phyloP scores from a whole-genome alignment of 1,140 invertebrate species.

The Heterodera carotae region DNA sequence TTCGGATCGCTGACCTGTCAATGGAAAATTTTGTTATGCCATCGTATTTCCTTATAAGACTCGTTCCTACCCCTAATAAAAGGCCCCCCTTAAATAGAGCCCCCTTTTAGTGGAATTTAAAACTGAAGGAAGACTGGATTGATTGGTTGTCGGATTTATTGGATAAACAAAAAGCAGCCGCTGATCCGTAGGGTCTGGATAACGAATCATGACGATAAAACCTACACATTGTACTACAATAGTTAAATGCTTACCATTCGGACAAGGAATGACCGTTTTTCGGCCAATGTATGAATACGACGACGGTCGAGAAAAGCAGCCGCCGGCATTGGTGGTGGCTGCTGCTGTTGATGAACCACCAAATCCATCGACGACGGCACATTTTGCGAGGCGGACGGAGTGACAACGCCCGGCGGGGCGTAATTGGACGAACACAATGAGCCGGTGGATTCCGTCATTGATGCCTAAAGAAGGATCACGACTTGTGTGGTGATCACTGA shows the following conservation, averaged over 20 bases:
- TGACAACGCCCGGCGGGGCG: too few species aligned
- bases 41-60: too few species aligned
- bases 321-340: background rate
- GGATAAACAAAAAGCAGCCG: too few species aligned
- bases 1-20: constrained; percentile 57
- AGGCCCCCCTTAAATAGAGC: too few species aligned
- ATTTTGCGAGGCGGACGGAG: background rate
- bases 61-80: too few species aligned
- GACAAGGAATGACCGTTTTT: constrained; percentile 63
- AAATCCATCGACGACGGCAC: background rate
- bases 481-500: too few species aligned
- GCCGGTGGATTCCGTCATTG: constrained; percentile 20
- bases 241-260: constrained; percentile 63
- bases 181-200: too few species aligned
- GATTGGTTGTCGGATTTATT: too few species aligned
- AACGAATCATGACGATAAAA: too few species aligned
- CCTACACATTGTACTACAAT: too few species aligned
- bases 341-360: background rate
- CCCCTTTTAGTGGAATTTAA: too few species aligned
- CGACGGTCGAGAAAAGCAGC: constrained; percentile 29
- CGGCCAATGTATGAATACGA: constrained; percentile 48
- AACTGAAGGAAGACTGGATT: too few species aligned
- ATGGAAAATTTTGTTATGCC: background rate
- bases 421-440: background rate
- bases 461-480: constrained; percentile 5